Base-by-base conservation (phyloP, 2,888 invertebrate species). In the Coremacera marginata region DNA sequence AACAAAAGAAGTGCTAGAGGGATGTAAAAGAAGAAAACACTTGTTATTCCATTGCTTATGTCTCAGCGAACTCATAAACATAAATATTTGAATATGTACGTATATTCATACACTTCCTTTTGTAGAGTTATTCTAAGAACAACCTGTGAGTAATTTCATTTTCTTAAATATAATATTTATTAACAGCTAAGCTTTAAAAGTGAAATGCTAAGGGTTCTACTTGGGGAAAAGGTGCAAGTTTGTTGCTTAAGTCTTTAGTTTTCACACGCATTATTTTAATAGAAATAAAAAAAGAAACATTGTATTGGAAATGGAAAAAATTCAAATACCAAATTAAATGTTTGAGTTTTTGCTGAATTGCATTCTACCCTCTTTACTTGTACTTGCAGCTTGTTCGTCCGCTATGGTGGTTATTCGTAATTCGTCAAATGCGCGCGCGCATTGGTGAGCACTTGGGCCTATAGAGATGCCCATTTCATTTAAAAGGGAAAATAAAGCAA, bases 11-110 rank as follows among this genome's bases (percentile, higher is more conserved):
- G 49, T 52, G 16, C 55, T 57, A 37, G 44, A 57, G 16, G 16
- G 27, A 22, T 9, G 8, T 57, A 34, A 9, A 70, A 34, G 31
- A 9, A 70, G 34, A 68, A 68, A 19, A 63, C 16, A 71, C 71
- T 60, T 71, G 57, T n/a, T 60, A 71, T 71, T 44, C 60, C 57
- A 44, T 70, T 52, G 25, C 27, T 70, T 11, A 16, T 25, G 34
- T n/a, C 16, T n/a, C 37, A 34, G 37, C 60, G 49, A 49, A 19
- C 51, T 25, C 51, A 16, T 34, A 63, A 34, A 63, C 31, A 63
- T 34, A 31, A 16, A n/a, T 34, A 63, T 31, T 31, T 31, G 19
- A 22, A 19, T n/a, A 7, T 22, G 7, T n/a, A n/a, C n/a, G n/a
- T n/a, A n/a, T 19, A 19, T 7, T 55, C 55, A 22, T 19, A 55